Base-by-base conservation (phyloP, 2,113 vertebrate genomes). In the Sitta europaea region DNA sequence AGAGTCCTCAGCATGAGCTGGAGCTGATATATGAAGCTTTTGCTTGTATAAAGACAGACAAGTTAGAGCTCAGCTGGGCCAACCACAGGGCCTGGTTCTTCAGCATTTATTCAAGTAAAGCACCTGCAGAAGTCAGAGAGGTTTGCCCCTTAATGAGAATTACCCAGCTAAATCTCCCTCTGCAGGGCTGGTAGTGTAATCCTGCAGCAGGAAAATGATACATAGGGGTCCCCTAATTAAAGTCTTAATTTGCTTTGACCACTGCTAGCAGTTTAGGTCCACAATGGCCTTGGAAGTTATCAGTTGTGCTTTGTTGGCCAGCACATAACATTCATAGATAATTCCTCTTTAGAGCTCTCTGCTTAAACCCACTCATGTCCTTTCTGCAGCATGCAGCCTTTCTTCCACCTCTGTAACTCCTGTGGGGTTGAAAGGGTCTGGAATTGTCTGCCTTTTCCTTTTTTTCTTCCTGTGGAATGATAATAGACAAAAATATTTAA, bases 171-270 rank as follows among this genome's bases (percentile, higher is more conserved):
- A 95, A 95, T 96, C 86, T 94, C 50, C 80, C 86, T 92, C 77
- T 87, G 62, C 86, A 92, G 80, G 80, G 67, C 89, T 94, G 62
- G 59, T 42, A 67, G 57, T 20, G 35, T 91, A 95, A 96, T 95
- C 92, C 92, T 80, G 59, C 80, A 82, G 62, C 79, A 81, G 53
- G 74, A 79, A 91, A 94, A 95, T 58, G 50, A 89, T 94, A 91
- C 88, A 66, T 92, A 68, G 63, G 86, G 88, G 65, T 86, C 40
- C 65, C 36, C 40, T 96, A 96, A 93, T 95, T 93, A 94, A 95
- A 86, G 78, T 63, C 43, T 80, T 92, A 92, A 95, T 97, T 96
- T 96, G 47, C 84, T 96, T 90, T 94, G 92, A 91, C 95, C 92
- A 94, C 62, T 58, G 57, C 74, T 92, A 85, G 73, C 65, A 75